Conservation (phyloP, 2,797 vertebrate genomes). For the Tadarida brasiliensis region DNA sequence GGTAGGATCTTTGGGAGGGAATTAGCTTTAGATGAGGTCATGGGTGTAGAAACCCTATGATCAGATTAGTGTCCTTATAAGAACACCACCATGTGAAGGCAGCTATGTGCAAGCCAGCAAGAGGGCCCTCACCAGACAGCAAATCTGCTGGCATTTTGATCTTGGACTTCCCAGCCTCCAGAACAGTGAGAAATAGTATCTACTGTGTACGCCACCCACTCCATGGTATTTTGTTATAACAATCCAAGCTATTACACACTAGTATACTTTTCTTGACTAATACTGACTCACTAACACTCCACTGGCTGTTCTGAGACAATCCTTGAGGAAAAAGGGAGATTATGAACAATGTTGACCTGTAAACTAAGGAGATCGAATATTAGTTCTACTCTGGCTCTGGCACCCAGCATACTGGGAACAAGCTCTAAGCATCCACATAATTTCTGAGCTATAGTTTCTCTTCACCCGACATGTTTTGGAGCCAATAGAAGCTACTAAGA, state of each 20-base stretch:
- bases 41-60: neutral
- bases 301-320: neutral
- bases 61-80: neutral
- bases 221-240: neutral
- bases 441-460: neutral
- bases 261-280: neutral
- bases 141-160: neutral
- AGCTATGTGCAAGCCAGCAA: neutral
- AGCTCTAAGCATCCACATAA: neutral
- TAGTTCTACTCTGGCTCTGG: neutral
- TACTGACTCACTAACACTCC: neutral
- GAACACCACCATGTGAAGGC: neutral
- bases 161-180: neutral
- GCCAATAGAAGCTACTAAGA: neutral
- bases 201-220: neutral
- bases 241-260: neutral
- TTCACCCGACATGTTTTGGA: neutral
- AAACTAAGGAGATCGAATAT: neutral
- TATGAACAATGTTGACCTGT: neutral
- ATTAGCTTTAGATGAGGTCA: neutral
- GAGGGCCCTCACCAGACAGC: neutral
- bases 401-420: neutral
- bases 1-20: neutral
- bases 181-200: neutral
- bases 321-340: neutral